Conservation (phyloP, 2,797 vertebrate genomes). For the Anguilla pacifica region DNA sequence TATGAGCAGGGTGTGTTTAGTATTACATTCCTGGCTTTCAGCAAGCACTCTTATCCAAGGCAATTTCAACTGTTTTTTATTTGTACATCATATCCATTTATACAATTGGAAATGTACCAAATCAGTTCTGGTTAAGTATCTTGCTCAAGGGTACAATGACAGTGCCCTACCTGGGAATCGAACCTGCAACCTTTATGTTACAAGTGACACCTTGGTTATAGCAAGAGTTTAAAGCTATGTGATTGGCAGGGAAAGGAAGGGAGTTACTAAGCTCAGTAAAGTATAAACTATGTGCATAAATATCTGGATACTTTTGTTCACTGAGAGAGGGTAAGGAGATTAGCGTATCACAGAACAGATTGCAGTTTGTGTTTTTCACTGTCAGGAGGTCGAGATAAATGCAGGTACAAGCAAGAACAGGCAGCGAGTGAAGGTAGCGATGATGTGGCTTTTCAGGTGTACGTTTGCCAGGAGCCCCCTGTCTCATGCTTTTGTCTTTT, state of each 20-base stretch:
- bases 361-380: background rate
- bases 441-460: background rate
- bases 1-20: background rate
- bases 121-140: too few species aligned
- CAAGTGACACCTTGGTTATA: background rate
- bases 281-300: background rate
- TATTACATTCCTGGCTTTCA: background rate
- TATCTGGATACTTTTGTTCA: background rate
- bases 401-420: background rate
- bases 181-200: too few species aligned
- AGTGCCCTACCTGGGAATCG: too few species aligned
- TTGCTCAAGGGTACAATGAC: too few species aligned
- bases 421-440: background rate
- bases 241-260: background rate
- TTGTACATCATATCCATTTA: background rate
- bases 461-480: background rate
- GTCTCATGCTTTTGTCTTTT: background rate
- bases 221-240: background rate
- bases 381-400: background rate
- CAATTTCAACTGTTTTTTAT: too few species aligned
- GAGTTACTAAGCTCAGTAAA: background rate
- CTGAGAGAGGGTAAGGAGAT: background rate
- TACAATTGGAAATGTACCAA: background rate
- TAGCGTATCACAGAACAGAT: background rate
- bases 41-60: too few species aligned